phyloP scores from a whole-genome alignment of 1,140 invertebrate genomes.

The Aphis craccivora region DNA sequence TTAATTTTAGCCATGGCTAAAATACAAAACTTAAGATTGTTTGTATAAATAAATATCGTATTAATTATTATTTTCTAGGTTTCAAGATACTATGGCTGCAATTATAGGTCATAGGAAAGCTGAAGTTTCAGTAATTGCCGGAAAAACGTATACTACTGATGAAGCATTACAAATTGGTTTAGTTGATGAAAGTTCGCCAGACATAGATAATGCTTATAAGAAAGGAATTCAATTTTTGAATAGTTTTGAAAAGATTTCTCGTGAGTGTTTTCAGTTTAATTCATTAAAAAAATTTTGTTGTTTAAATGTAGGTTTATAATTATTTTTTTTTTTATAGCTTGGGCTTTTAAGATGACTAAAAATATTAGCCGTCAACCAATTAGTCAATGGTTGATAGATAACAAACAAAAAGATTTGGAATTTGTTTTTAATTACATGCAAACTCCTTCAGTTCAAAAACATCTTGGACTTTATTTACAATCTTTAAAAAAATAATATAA shows the following conservation, averaged over 20 bases:
- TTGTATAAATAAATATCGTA: not conserved
- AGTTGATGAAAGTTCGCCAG: constrained; percentile 76
- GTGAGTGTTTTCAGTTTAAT: constrained; percentile 62
- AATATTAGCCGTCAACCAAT: constrained; percentile 68
- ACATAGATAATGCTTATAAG: constrained; percentile 73
- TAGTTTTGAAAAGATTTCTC: constrained; percentile 71
- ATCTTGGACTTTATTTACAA: constrained; percentile 74
- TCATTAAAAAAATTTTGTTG: no score
- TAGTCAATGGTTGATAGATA: constrained; percentile 68
- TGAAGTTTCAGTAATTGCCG: constrained; percentile 78
- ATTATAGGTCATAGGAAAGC: constrained; percentile 71
- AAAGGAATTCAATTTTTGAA: constrained; percentile 74
- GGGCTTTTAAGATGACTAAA: constrained; percentile 73
- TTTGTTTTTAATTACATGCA: constrained; percentile 70
- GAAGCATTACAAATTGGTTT: constrained; percentile 80
- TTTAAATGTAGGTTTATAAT: no score
- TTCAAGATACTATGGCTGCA: constrained; percentile 69
- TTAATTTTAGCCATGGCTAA: not conserved
- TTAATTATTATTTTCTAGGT: constrained; percentile 62
- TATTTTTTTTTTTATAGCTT: constrained; percentile 63
- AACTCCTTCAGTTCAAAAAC: constrained; percentile 73
- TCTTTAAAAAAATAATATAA: constrained; percentile 71
- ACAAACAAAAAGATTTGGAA: constrained; percentile 70
- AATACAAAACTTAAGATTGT: not conserved
- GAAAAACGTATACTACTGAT: constrained; percentile 75